Conservation (phyloP, 2,797 vertebrate species). For the Pogoniulus pusillus region DNA sequence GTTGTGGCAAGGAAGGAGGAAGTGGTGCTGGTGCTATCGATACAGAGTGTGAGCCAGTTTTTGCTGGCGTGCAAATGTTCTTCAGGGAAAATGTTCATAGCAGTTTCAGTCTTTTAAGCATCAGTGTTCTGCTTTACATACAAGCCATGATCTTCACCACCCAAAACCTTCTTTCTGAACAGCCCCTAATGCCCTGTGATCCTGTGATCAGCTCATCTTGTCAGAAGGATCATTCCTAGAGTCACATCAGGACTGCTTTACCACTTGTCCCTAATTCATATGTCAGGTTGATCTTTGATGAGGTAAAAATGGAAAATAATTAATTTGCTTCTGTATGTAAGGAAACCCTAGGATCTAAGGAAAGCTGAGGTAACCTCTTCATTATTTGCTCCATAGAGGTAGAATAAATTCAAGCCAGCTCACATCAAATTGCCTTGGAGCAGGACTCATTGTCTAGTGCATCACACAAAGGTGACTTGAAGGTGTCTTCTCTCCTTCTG, state of each 20-base stretch:
- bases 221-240: not conserved
- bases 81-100: not conserved
- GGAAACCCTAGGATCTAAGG: not conserved
- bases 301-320: not conserved
- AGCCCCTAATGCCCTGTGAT: no score
- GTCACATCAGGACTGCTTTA: not conserved
- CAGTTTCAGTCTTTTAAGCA: not conserved
- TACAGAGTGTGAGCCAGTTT: not conserved
- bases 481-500: not conserved
- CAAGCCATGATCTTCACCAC: not conserved
- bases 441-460: not conserved
- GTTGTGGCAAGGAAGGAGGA: not conserved
- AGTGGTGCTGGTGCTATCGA: not conserved
- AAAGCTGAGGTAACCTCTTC: not conserved
- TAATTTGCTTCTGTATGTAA: not conserved
- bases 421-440: not conserved
- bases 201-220: not conserved
- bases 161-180: not conserved
- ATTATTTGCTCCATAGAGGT: not conserved
- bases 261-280: fast-evolving
- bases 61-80: not conserved
- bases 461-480: not conserved
- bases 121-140: not conserved
- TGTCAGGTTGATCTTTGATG: not conserved
- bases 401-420: not conserved